A percentile compares a stretch with the other conserved stretches of the same genome.
Evolutionary conservation across 2,113 vertebrate genomes (phyloP).

Genomic region (Ammodytes dubius): DNA sequence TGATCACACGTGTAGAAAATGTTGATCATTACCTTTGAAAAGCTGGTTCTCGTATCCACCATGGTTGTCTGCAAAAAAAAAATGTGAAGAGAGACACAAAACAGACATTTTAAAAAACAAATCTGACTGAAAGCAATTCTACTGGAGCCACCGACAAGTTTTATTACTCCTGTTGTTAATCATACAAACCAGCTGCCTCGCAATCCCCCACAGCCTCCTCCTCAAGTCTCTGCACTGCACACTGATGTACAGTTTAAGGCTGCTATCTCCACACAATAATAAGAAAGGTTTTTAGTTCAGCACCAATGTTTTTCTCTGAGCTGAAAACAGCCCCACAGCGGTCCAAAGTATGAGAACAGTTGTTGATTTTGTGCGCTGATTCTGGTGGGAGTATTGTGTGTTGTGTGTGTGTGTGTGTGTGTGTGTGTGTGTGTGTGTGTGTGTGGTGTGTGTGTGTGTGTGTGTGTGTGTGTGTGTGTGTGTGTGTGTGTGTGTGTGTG

Average conservation of each 20-base stretch:
- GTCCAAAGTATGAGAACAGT: slow-evolving; percentile 27
- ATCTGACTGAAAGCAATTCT: slow-evolving; percentile 27
- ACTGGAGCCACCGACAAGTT: slow-evolving; percentile 27
- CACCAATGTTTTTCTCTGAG: slow-evolving; percentile 42
- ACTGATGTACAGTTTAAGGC: not conserved
- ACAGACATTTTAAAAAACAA: slow-evolving; percentile 42
- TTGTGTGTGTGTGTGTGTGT: not conserved
- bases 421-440: no score
- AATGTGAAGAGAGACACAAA: slow-evolving; percentile 30
- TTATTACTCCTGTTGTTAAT: slow-evolving; percentile 57
- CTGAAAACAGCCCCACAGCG: slow-evolving; percentile 30
- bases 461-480: no score
- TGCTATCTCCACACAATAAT: slow-evolving; percentile 21
- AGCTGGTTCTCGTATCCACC: slow-evolving; percentile 87
- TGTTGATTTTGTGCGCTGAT: slow-evolving; percentile 29
- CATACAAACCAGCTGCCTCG: slow-evolving; percentile 40
- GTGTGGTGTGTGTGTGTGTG: no score
- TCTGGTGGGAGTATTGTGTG: slow-evolving; percentile 27
- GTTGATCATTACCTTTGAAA: slow-evolving; percentile 84
- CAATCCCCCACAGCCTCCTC: not conserved
- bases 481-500: no score
- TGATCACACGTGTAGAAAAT: not conserved
- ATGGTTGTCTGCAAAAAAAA: slow-evolving; percentile 80
- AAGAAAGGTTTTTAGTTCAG: slow-evolving; percentile 34
- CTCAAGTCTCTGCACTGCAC: not conserved